These are phyloP conservation scores for Himalopsyche anomala DNA, from an alignment of 2,888 invertebrate species.

Conservation along the genomic window DNA sequence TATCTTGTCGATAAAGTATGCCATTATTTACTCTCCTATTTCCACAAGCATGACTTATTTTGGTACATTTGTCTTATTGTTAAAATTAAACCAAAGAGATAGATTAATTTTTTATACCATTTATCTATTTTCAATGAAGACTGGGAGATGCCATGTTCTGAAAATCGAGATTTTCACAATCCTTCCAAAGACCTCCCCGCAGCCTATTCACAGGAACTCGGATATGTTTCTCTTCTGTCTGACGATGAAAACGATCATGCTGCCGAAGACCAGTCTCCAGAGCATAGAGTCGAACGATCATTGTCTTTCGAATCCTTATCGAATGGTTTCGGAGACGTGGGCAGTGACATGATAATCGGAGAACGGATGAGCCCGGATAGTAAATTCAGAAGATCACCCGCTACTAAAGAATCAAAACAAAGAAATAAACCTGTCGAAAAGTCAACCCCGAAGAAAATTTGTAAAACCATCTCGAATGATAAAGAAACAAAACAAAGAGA, in stretches of 20 bases:
- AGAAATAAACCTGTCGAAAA: not conserved
- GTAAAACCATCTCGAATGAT: not conserved
- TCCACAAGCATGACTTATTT: too few relatives aligned
- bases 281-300: not conserved
- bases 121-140: too few relatives aligned
- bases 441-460: not conserved
- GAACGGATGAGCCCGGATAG: too few relatives aligned
- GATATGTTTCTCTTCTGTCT: constrained; percentile 42
- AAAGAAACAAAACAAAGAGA: constrained; percentile 42
- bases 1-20: too few relatives aligned
- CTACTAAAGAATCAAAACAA: too few relatives aligned
- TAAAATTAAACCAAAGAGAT: too few relatives aligned
- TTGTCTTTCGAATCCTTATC: not conserved
- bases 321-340: not conserved
- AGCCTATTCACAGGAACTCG: constrained; percentile 5
- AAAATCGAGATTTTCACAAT: too few relatives aligned
- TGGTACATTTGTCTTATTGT: too few relatives aligned
- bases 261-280: not conserved
- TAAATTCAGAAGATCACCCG: not conserved
- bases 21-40: too few relatives aligned
- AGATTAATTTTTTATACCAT: too few relatives aligned
- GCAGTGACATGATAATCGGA: too few relatives aligned
- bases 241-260: constrained; percentile 41
- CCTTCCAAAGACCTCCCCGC: not conserved
- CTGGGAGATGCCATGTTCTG: too few relatives aligned